Conservation (phyloP, 2,797 vertebrate genomes). For the Syngnathus acus region DNA sequence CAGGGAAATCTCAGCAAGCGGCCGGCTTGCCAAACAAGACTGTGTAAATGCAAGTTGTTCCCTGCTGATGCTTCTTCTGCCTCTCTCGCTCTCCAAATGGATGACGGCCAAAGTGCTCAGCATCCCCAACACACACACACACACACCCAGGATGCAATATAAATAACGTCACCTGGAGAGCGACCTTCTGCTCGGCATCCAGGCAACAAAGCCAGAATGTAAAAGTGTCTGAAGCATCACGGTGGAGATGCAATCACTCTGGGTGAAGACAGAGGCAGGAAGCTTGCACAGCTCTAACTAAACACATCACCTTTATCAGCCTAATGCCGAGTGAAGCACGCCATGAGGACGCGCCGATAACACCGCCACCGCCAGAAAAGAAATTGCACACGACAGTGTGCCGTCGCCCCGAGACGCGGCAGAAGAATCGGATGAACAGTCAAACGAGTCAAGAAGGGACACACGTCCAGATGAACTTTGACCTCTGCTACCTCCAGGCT, state of each 20-base stretch:
- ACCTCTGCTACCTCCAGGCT: neutral
- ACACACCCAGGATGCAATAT: neutral
- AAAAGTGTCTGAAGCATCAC: neutral
- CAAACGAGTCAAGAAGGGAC: neutral
- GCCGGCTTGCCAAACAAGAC: conserved; percentile 16
- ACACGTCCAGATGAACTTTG: conserved; percentile 1
- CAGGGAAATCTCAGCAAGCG: conserved; percentile 16
- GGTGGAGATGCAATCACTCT: neutral
- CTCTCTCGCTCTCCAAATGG: conserved; percentile 10
- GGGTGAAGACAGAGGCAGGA: neutral
- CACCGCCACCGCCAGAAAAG: neutral
- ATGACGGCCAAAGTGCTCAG: conserved; percentile 20
- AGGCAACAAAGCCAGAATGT: conserved; percentile 1
- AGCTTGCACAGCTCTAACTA: neutral
- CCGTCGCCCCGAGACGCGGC: neutral
- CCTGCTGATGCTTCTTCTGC: conserved; percentile 28
- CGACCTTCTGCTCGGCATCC: neutral
- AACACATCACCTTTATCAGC: neutral
- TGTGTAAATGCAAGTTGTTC: conserved; percentile 24
- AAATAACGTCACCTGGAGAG: conserved; percentile 1
- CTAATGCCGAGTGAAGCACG: conserved; percentile 5
- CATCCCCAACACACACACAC: neutral
- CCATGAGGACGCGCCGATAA: neutral
- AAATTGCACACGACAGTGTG: neutral
- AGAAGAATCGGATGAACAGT: neutral